Base-by-base conservation (phyloP, 2,888 invertebrate genomes). In the Sceliomorpha sp. region DNA sequence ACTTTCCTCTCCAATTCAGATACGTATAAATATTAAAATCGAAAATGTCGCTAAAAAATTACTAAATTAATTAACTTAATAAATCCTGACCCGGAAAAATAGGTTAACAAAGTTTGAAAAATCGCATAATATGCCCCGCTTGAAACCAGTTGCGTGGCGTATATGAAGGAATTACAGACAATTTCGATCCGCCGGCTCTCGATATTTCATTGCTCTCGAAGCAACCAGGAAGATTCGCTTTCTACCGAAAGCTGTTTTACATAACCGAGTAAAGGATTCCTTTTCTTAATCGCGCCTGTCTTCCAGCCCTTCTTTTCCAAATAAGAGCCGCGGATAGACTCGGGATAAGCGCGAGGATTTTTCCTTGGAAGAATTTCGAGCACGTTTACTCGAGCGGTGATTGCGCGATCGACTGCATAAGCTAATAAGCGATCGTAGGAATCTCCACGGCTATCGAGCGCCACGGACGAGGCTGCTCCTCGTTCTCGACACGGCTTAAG, bases 351-450 rank as follows among this genome's bases (percentile, higher is more conserved):
- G 8, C 7, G 29, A 2, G 29, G 9, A 29, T 29, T 29, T 29
- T 29, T 29, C 29, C 7, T 9, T 9, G 9, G 29, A 5, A 10
- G 39, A 56, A 69, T 56, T 34, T 45, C 14, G 45, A 47, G 51
- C 47, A 39, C 39, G 45, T 59, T 48, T 14, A 34, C 27, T 29
- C 9, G 9, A 51, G 42, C 39, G 17, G 62, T 31, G 62, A 62
- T 62, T 62, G 68, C 31, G 56, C 68, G 51, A 69, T 69, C 58
- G 32, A 47, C 63, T 63, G 69, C 63, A 58, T 68, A 51, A 58
- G 69, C 63, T 62, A 69, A 63, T 69, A 69, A 69, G 42, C 39
- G 58, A 27, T 14, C 40, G 24, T 5, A 20, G 66, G 66, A 59
- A 59, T 66, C 53, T 47, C 34, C 37, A 15, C 6, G 40, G 42